These are phyloP conservation scores for Noctuana brunneofusca DNA, from an alignment of 2,888 invertebrate genomes.

Conservation along the genomic window DNA sequence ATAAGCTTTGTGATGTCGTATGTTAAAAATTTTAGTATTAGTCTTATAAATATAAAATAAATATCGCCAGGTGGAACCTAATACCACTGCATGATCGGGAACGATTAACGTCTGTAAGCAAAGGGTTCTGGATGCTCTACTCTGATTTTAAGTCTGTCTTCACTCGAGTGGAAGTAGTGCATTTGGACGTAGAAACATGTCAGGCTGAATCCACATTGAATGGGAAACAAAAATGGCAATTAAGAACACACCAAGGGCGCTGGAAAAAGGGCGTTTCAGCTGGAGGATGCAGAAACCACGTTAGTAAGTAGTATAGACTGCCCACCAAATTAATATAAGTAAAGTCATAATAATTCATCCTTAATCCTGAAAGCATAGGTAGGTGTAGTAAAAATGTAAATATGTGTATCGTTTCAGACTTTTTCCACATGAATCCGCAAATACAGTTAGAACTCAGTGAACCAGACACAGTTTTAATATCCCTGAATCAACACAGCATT, in stretches of 20 bases:
- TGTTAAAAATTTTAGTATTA: too few species aligned
- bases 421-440: conserved; percentile 96
- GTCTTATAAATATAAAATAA: too few species aligned
- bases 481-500: conserved; percentile 94
- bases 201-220: conserved; percentile 91
- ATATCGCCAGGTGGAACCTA: conserved; percentile 85
- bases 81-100: conserved; percentile 89
- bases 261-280: conserved; percentile 95
- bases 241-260: conserved; percentile 92
- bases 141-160: conserved; percentile 92
- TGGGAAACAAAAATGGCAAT: conserved; percentile 91
- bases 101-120: conserved; percentile 85
- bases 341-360: neutral
- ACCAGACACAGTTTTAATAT: conserved; percentile 86
- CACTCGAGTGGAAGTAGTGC: conserved; percentile 91
- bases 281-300: conserved; percentile 94
- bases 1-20: too few species aligned
- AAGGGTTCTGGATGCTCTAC: conserved; percentile 93
- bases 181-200: conserved; percentile 93
- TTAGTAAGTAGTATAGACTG: conserved; percentile 75
- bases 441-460: conserved; percentile 90
- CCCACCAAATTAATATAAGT: neutral
- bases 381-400: too few species aligned
- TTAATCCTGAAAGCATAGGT: neutral
- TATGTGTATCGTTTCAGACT: conserved; percentile 79